Evolutionary conservation across 2,888 invertebrate genomes (phyloP).

Genomic region (Ptychoptera albimana): DNA sequence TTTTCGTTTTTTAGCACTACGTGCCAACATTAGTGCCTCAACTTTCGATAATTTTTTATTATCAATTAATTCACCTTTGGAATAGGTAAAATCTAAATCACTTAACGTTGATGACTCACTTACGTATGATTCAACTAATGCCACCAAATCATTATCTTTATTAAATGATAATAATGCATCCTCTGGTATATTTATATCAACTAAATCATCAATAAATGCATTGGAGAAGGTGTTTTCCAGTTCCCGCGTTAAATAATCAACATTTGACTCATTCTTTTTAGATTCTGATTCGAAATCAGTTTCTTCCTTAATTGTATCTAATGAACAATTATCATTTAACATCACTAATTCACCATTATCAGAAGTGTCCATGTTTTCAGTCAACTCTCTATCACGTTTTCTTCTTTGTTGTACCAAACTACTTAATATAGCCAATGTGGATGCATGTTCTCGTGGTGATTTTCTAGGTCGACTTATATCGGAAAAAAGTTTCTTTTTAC

Average conservation of each 20-base stretch:
- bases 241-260: background rate
- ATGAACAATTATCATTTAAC: background rate
- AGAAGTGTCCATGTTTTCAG: conserved; percentile 5
- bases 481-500: conserved; percentile 20
- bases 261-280: background rate
- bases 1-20: conserved; percentile 27
- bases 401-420: conserved; percentile 37
- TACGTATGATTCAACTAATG: too few relatives aligned
- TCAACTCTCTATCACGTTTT: conserved; percentile 14
- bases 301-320: background rate
- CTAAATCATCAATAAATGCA: background rate
- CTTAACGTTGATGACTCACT: too few relatives aligned
- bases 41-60: background rate
- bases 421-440: conserved; percentile 67
- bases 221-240: too few relatives aligned
- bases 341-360: background rate
- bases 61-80: background rate
- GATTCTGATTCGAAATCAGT: background rate
- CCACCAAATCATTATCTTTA: too few relatives aligned
- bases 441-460: conserved; percentile 76
- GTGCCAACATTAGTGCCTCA: background rate
- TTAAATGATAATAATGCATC: too few relatives aligned
- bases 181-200: background rate
- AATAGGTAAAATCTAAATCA: too few relatives aligned
- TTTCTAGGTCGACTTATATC: conserved; percentile 48